phyloP scores from a whole-genome alignment of 2,797 vertebrate species.

The Botia almorhae region DNA sequence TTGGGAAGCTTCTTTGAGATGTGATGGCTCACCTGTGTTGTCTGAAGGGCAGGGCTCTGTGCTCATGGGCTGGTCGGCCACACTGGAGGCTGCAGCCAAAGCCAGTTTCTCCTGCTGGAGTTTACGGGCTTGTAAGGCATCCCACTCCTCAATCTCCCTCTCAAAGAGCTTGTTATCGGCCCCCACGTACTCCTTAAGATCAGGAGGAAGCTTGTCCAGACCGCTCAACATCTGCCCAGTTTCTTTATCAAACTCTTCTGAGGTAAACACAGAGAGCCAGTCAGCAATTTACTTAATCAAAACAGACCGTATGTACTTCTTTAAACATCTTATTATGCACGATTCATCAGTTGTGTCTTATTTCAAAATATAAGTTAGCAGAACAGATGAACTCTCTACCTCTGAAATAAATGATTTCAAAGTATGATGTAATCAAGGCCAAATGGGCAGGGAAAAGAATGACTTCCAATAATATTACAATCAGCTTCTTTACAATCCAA shows the following conservation, averaged over 20 bases:
- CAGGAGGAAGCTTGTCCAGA: conserved; percentile 93
- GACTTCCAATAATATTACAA: too few relatives aligned
- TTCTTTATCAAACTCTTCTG: conserved; percentile 97
- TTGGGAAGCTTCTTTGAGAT: neutral
- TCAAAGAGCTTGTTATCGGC: conserved; percentile 93
- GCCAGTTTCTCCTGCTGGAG: conserved; percentile 91
- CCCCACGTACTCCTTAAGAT: conserved; percentile 91
- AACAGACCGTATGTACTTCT: neutral
- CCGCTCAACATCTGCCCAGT: conserved; percentile 91
- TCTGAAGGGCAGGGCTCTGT: conserved; percentile 74
- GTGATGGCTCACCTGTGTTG: conserved; percentile 71
- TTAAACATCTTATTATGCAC: neutral
- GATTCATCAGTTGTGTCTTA: neutral
- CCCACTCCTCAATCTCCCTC: conserved; percentile 94
- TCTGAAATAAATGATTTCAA: neutral
- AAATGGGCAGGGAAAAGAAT: neutral
- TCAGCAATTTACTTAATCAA: neutral
- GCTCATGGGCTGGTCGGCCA: conserved; percentile 77
- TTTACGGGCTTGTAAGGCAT: conserved; percentile 85
- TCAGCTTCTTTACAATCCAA: neutral
- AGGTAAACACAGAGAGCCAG: neutral
- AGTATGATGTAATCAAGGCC: neutral
- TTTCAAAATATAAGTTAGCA: neutral
- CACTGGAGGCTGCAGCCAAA: conserved; percentile 72
- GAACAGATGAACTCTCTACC: neutral